Evolutionary conservation across 1,140 invertebrate species (phyloP), one percentile per base, ranked within the genome.

Genomic region (Hylaeus anthracinus): DNA sequence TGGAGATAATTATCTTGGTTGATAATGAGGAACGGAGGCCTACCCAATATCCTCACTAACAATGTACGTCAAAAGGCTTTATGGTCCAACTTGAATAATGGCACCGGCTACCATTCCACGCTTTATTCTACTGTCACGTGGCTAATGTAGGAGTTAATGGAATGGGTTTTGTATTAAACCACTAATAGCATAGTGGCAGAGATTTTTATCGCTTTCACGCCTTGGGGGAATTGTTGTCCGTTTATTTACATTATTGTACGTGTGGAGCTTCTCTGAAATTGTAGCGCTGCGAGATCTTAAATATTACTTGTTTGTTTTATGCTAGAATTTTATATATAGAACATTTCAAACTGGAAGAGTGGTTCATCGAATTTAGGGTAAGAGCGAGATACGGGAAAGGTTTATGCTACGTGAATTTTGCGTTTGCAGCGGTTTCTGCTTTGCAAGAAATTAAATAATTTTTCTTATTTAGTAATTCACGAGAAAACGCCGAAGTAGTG

Each of bases 401-500:
- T 45, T 45, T 43, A 6, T 1, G 3, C 48, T n/a, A 8, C 26
- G 14, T 45, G 37, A 26, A 60, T 15, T 63, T 61, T 39, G 6
- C 48, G 45, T 39, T 56, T 39, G 15, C 70, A 9, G 26, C 37
- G 43, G 58, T 79, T 14, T 61, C 45, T 12, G 5, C 41, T 39
- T 53, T 3, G 8, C 55, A n/a, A 39, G 53, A 86, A 79, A 72
- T 74, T 69, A 82, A 85, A 74, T 72, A 71, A 85, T 60, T 82
- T 63, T 66, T 66, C 41, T 82, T 43, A 41, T 58, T 85, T 77
- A 84, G 72, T 10, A 70, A 73, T 73, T 10, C 12, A 9, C 37
- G 51, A 58, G 65, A 41, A 41, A 79, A 65, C 6, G 12, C 64
- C n/a, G 55, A 39, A 39, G 61, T 67, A 66, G 64, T 67, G 72